Base-by-base conservation (phyloP, 1,140 invertebrate genomes). In the Drosophila arizonae region DNA sequence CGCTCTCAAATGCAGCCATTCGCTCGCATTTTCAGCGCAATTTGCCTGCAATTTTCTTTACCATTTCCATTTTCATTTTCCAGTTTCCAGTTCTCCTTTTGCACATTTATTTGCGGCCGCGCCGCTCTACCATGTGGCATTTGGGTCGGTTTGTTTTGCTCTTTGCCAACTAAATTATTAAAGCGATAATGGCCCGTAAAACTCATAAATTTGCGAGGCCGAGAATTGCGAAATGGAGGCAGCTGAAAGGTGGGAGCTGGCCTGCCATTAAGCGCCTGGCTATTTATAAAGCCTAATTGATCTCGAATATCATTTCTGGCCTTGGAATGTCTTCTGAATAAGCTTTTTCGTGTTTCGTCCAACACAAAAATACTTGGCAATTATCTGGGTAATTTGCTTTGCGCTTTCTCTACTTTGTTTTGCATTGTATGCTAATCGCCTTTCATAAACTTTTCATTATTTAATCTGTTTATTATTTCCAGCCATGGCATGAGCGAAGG, bases 181-280 rank as follows among this genome's bases (percentile, higher is more conserved):
- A 89, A 76, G 80, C 72, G 80, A 87, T 86, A 86, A 88, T 86
- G 85, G 85, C 60, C 66, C 80, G 72, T 88, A 70, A 89, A 79
- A 76, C 64, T 79, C 84, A 73, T 88, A 86, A 84, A 77, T 88
- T 84, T 60, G 36, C 60, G 36, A 54, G 67, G 39, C 66, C 48
- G 48, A 63, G 72, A 79, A 79, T 63, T 64, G 17, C 39, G 2
- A 52, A 71, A 57, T 57, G 61, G 56, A 51, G 58, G 36, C 48
- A 33, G 46, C 62, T 60, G 60, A 55, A 81, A 77, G 76, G 73
- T 79, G 39, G 57, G 61, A 45, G 11, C 26, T 4, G 15, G 57
- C 24, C 67, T 76, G 79, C 56, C 50, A 39, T 60, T 55, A 72
- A 72, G 64, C 60, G 64, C 30, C 48, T 9, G 56, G 64, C 39